Evolutionary conservation across 2,113 vertebrate genomes (phyloP).

Genomic region (Syngnathoides biaculeatus): DNA sequence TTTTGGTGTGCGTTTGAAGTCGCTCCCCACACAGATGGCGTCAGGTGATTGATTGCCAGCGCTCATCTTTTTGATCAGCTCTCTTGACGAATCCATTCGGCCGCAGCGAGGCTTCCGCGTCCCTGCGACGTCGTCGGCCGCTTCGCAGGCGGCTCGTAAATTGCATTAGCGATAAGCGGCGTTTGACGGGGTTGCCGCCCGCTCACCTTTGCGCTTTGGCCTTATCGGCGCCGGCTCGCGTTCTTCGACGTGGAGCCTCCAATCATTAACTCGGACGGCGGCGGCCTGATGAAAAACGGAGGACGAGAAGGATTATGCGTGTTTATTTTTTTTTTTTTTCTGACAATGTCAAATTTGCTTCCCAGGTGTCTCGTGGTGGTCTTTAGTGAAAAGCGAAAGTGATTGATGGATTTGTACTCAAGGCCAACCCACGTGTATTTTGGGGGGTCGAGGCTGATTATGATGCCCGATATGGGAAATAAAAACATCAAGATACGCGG

Average conservation of each 20-base stretch:
- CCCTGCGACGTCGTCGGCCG: background rate
- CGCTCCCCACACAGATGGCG: background rate
- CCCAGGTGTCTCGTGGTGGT: no score
- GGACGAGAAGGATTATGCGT: no score
- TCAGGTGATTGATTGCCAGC: background rate
- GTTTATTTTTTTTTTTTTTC: no score
- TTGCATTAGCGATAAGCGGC: conserved; percentile 23
- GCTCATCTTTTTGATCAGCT: background rate
- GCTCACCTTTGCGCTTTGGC: background rate
- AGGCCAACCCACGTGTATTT: no score
- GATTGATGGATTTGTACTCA: background rate
- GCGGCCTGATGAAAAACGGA: no score
- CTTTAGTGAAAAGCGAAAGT: background rate
- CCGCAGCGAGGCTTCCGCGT: background rate
- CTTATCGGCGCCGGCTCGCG: background rate
- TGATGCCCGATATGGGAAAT: no score
- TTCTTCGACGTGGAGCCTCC: background rate
- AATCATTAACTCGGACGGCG: background rate
- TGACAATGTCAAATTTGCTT: no score
- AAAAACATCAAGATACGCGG: no score
- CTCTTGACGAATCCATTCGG: background rate
- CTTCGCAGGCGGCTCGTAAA: conserved; percentile 44
- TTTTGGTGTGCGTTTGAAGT: background rate
- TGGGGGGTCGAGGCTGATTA: background rate
- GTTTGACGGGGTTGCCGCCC: conserved; percentile 17